Percentiles rank a stretch among this genome's conserved stretches.
These are phyloP conservation scores for Amphipoea oculea DNA, from an alignment of 2,888 invertebrate species.

Conservation along the genomic window DNA sequence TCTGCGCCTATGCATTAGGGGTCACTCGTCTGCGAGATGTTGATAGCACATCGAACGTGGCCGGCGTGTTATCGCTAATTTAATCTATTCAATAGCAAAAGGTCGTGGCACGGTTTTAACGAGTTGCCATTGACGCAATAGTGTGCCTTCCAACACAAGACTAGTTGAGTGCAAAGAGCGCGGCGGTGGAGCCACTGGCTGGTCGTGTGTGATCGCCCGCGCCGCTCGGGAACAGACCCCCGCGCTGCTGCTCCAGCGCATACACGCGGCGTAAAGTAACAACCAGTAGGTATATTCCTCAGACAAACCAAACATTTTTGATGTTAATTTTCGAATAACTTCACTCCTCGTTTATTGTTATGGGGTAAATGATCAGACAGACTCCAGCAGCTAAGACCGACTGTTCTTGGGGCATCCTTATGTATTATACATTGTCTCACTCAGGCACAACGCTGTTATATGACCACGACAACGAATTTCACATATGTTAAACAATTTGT, in stretches of 20 bases:
- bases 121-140: slow-evolving; percentile 56
- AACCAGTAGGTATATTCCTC: not conserved
- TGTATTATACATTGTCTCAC: not conserved
- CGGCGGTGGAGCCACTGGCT: not conserved
- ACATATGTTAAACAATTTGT: not conserved
- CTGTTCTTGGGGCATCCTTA: not conserved
- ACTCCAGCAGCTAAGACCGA: not conserved
- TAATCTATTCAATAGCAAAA: slow-evolving; percentile 66
- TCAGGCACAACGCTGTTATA: not conserved
- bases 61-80: slow-evolving; percentile 52
- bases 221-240: not conserved
- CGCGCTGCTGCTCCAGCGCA: not conserved
- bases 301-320: not conserved
- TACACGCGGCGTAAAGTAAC: too few species aligned
- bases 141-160: slow-evolving; percentile 20
- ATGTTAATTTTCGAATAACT: not conserved
- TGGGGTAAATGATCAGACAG: not conserved
- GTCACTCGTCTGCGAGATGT: slow-evolving; percentile 46
- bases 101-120: slow-evolving; percentile 64
- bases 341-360: not conserved
- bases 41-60: slow-evolving; percentile 38
- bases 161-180: slow-evolving; percentile 10
- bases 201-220: too few species aligned
- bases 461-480: not conserved
- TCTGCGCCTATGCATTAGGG: slow-evolving; percentile 37